phyloP scores from a whole-genome alignment of 2,797 vertebrate genomes.

The Microctenopoma lineatum region DNA sequence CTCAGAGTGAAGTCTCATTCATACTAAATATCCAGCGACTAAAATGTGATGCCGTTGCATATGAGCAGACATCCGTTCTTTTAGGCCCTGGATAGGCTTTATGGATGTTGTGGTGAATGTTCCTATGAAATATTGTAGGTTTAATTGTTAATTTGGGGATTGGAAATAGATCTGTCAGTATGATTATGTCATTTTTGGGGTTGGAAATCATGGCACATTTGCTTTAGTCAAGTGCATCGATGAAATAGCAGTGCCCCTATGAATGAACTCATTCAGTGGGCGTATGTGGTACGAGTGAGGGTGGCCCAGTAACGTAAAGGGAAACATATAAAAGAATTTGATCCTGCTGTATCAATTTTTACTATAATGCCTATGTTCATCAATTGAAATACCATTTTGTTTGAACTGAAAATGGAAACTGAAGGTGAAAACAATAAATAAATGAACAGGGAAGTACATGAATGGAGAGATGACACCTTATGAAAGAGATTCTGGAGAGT shows the following conservation, averaged over 20 bases:
- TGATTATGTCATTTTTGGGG: conserved; percentile 81
- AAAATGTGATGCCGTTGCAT: conserved; percentile 69
- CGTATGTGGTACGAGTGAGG: conserved; percentile 68
- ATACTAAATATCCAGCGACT: conserved; percentile 74
- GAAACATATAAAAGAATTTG: conserved; percentile 68
- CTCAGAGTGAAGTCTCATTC: conserved; percentile 55
- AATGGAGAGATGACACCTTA: conserved; percentile 78
- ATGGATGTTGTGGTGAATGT: conserved; percentile 56
- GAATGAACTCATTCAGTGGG: conserved; percentile 70
- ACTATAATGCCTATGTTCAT: conserved; percentile 72
- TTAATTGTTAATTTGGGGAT: conserved; percentile 32
- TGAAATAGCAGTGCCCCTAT: conserved; percentile 51
- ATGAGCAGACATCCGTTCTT: conserved; percentile 65
- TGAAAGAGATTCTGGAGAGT: conserved; percentile 66
- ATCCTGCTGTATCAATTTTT: conserved; percentile 69
- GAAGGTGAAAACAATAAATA: conserved; percentile 81
- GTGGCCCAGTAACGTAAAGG: conserved; percentile 67
- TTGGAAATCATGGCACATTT: conserved; percentile 61
- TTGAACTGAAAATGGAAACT: conserved; percentile 71
- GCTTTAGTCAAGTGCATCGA: conserved; percentile 34
- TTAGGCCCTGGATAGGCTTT: conserved; percentile 74
- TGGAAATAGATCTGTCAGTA: conserved; percentile 39
- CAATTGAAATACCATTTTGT: conserved; percentile 79
- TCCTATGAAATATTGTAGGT: conserved; percentile 33
- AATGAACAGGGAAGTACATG: conserved; percentile 78